A percentile compares a stretch with the other conserved stretches of the same genome.
Evolutionary conservation across 2,113 vertebrate species (phyloP).

Genomic region (Chaetodon auriga): DNA sequence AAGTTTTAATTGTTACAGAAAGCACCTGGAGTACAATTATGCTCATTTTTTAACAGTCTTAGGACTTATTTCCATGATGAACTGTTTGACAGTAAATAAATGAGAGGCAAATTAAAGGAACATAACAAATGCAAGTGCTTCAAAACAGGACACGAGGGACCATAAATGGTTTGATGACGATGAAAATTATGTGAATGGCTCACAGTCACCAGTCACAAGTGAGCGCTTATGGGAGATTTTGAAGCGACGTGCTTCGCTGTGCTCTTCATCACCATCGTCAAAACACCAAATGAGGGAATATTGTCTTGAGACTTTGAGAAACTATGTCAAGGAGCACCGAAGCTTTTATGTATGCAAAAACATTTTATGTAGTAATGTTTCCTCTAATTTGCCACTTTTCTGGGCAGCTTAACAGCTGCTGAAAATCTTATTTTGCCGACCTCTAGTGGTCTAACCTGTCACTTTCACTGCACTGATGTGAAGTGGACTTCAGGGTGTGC

Average conservation of each 20-base stretch:
- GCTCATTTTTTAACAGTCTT: not conserved
- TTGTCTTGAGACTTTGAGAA: not conserved
- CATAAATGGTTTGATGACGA: not conserved
- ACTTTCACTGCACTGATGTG: no score
- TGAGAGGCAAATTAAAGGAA: not conserved
- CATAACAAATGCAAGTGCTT: not conserved
- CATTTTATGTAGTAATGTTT: not conserved
- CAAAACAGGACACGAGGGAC: slow-evolving; percentile 1
- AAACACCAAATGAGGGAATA: not conserved
- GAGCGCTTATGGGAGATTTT: not conserved
- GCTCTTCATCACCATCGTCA: not conserved
- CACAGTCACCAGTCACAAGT: not conserved
- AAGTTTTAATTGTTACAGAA: slow-evolving; percentile 32
- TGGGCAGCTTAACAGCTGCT: not conserved
- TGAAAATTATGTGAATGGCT: not conserved
- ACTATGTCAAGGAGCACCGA: not conserved
- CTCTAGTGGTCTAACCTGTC: no score
- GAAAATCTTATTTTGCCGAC: not conserved
- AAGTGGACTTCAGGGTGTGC: no score
- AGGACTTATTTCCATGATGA: not conserved
- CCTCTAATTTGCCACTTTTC: not conserved
- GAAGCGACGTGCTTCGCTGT: not conserved
- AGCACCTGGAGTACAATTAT: slow-evolving; percentile 30
- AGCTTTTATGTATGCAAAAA: not conserved
- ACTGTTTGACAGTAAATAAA: not conserved